Evolutionary conservation across 2,797 vertebrate species (phyloP).

Genomic region (Neosilurus hyrtlii): DNA sequence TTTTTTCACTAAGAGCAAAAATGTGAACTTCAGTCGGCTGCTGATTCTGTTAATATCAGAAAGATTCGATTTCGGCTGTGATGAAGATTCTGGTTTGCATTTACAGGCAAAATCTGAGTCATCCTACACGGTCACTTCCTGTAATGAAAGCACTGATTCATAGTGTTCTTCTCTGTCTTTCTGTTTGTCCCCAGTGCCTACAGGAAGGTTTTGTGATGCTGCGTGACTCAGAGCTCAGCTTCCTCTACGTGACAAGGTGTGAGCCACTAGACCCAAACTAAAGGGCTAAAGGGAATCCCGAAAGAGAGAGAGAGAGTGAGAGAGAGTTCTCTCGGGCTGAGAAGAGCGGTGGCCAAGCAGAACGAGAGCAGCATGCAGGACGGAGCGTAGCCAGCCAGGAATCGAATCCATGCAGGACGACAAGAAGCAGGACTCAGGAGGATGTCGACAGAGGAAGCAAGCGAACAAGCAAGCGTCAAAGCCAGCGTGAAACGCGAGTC

Average conservation of each 20-base stretch:
- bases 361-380: slow-evolving; percentile 22
- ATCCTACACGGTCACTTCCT: background rate
- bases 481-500: slow-evolving; percentile 93
- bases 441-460: slow-evolving; percentile 98
- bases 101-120: background rate
- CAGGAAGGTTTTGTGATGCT: slow-evolving; percentile 12
- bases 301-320: background rate
- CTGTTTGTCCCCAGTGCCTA: slow-evolving; percentile 32
- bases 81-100: background rate
- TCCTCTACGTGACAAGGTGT: slow-evolving; percentile 26
- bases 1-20: background rate
- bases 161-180: slow-evolving; percentile 15
- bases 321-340: slow-evolving; percentile 9
- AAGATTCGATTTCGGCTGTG: background rate
- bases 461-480: slow-evolving; percentile 93
- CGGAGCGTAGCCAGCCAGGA: slow-evolving; percentile 13
- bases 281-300: slow-evolving; percentile 9
- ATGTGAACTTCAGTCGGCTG: background rate
- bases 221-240: slow-evolving; percentile 16
- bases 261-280: slow-evolving; percentile 12
- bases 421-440: slow-evolving; percentile 85
- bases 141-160: background rate
- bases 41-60: background rate
- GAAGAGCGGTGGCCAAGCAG: background rate
- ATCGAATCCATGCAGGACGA: slow-evolving; percentile 48